Evolutionary conservation across 2,797 vertebrate species (phyloP).

Genomic region (Lateolabrax maculatus): DNA sequence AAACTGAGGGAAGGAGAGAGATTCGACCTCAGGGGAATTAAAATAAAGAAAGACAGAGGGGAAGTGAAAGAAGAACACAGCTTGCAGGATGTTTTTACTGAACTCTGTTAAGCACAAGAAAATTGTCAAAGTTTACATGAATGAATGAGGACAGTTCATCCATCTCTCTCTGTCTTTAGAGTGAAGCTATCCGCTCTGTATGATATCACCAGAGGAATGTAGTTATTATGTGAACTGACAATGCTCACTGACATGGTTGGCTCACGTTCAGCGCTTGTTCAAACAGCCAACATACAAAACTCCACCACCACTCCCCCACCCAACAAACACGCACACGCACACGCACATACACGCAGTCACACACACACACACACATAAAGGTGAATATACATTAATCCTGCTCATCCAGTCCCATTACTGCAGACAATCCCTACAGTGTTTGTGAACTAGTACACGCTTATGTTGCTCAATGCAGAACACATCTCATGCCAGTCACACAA

Average conservation of each 20-base stretch:
- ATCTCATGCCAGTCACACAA: constrained; percentile 29
- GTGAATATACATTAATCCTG: constrained; percentile 46
- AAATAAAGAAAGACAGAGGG: constrained; percentile 31
- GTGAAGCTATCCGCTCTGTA: constrained; percentile 51
- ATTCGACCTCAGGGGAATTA: constrained; percentile 48
- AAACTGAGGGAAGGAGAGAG: constrained; percentile 56
- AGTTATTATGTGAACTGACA: constrained; percentile 65
- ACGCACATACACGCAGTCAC: constrained; percentile 16
- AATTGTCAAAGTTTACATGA: constrained; percentile 49
- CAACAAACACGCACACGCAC: constrained; percentile 22
- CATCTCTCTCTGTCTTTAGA: constrained; percentile 53
- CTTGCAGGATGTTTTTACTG: constrained; percentile 61
- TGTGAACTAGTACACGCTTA: constrained; percentile 42
- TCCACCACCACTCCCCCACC: not conserved
- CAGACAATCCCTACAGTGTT: constrained; percentile 75
- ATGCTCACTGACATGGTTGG: constrained; percentile 64
- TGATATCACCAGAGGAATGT: constrained; percentile 71
- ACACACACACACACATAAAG: constrained; percentile 42
- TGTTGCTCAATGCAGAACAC: constrained; percentile 44
- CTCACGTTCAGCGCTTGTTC: constrained; percentile 64
- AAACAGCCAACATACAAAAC: constrained; percentile 52
- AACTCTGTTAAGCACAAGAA: constrained; percentile 46
- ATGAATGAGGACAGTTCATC: constrained; percentile 59
- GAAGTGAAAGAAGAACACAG: constrained; percentile 35
- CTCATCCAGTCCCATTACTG: constrained; percentile 73